phyloP scores from a whole-genome alignment of 2,113 vertebrate genomes.

The Onychostruthus taczanowskii region DNA sequence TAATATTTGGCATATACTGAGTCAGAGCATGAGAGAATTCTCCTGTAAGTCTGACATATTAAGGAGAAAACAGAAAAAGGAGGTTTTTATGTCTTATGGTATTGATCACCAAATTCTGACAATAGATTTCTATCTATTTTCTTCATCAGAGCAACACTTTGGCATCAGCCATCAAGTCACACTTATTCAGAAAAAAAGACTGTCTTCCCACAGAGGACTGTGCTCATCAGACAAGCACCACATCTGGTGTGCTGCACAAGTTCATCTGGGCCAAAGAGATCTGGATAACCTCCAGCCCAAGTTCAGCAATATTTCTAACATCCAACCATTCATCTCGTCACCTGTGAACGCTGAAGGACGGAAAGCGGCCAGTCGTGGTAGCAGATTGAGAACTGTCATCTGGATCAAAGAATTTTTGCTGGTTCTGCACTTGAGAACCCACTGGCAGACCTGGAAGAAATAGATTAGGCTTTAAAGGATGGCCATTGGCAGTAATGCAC shows the following conservation, averaged over 20 bases:
- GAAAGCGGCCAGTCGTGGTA: conserved; percentile 94
- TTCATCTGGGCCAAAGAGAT: not conserved
- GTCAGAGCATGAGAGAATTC: not conserved
- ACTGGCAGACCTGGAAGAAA: conserved; percentile 88
- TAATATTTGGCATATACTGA: not conserved
- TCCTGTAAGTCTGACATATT: not conserved
- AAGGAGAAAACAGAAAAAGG: not conserved
- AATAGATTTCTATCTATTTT: not conserved
- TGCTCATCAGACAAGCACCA: not conserved
- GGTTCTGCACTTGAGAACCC: conserved; percentile 94
- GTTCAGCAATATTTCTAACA: not conserved
- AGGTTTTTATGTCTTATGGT: not conserved
- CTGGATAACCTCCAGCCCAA: not conserved
- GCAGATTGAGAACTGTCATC: conserved; percentile 93
- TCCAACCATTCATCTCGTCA: conserved; percentile 51
- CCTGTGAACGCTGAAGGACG: conserved; percentile 93
- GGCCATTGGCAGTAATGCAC: fast-evolving
- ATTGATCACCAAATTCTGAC: not conserved
- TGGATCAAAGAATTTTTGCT: conserved; percentile 98
- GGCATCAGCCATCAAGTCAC: not conserved
- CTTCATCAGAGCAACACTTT: not conserved
- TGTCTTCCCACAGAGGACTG: not conserved
- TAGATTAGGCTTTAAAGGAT: not conserved
- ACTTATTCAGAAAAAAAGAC: not conserved
- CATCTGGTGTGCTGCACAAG: not conserved